These are phyloP conservation scores for Crocuta crocuta DNA, from an alignment of 2,113 vertebrate species.

Conservation along the genomic window DNA sequence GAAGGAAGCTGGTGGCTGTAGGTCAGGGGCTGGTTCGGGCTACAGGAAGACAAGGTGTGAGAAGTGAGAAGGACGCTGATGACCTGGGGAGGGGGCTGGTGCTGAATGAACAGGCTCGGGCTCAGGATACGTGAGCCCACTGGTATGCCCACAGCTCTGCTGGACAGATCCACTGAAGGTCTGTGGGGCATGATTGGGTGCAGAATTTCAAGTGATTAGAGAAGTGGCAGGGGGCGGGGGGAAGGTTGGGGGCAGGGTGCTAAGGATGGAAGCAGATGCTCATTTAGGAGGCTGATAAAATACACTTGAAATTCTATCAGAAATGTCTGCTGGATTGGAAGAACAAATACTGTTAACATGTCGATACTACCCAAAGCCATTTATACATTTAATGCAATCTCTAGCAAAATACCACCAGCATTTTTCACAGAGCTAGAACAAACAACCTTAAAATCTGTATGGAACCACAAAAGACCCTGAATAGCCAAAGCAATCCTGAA, in stretches of 20 bases:
- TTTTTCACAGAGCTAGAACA: too few relatives aligned
- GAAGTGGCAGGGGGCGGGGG: background rate
- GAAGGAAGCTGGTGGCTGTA: background rate
- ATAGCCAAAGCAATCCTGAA: too few relatives aligned
- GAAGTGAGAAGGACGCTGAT: background rate
- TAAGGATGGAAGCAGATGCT: background rate
- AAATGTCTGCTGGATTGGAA: too few relatives aligned
- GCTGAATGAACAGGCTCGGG: too few relatives aligned
- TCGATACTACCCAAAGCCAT: too few relatives aligned
- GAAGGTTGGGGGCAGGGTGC: background rate
- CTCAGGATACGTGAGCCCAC: background rate
- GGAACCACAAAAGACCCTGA: too few relatives aligned
- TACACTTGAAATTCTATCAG: rapidly evolving
- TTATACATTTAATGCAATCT: too few relatives aligned
- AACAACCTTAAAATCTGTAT: too few relatives aligned
- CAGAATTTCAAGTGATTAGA: too few relatives aligned
- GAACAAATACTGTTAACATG: too few relatives aligned
- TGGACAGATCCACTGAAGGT: background rate
- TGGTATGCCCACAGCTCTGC: background rate
- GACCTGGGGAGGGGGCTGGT: background rate
- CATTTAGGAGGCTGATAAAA: rapidly evolving
- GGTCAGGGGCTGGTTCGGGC: background rate
- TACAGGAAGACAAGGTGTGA: background rate
- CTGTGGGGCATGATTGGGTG: background rate
- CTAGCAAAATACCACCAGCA: too few relatives aligned